Percentiles rank a stretch among this genome's conserved stretches.
phyloP scores from a whole-genome alignment of 2,797 vertebrate genomes.

The Perodicticus potto region DNA sequence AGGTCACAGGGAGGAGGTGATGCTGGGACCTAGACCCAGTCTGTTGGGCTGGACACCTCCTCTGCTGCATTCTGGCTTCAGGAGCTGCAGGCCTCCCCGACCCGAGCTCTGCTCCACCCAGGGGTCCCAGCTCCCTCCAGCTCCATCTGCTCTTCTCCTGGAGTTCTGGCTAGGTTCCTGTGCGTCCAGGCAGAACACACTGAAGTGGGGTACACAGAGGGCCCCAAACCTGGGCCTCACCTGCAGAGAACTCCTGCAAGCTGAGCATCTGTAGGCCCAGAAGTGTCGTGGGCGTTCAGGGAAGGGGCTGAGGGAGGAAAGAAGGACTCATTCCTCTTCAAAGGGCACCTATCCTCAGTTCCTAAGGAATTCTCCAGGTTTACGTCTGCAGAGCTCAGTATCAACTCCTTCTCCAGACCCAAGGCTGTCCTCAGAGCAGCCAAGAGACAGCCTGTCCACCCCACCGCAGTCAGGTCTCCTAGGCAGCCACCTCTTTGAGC shows the following conservation, averaged over 20 bases:
- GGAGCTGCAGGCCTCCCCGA: neutral
- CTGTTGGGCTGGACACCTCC: neutral
- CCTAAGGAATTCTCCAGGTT: neutral
- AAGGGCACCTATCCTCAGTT: neutral
- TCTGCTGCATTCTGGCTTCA: neutral
- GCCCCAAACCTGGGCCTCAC: neutral
- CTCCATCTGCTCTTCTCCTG: neutral
- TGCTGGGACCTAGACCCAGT: neutral
- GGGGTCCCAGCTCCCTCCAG: too few relatives aligned
- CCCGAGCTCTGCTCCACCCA: fast-evolving
- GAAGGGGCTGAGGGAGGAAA: neutral
- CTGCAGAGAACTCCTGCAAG: neutral
- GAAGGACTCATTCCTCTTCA: neutral
- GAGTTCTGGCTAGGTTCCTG: neutral
- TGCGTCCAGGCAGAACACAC: fast-evolving
- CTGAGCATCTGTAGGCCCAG: neutral
- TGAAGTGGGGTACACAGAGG: neutral
- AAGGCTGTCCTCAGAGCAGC: neutral
- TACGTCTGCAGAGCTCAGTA: neutral
- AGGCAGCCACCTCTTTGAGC: neutral
- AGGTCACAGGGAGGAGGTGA: neutral
- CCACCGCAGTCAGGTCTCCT: neutral
- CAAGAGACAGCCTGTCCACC: too few relatives aligned
- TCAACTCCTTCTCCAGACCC: neutral
- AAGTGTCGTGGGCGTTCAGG: neutral